Evolutionary conservation across 2,888 invertebrate species (phyloP).

Genomic region (Pyrrhia umbra): DNA sequence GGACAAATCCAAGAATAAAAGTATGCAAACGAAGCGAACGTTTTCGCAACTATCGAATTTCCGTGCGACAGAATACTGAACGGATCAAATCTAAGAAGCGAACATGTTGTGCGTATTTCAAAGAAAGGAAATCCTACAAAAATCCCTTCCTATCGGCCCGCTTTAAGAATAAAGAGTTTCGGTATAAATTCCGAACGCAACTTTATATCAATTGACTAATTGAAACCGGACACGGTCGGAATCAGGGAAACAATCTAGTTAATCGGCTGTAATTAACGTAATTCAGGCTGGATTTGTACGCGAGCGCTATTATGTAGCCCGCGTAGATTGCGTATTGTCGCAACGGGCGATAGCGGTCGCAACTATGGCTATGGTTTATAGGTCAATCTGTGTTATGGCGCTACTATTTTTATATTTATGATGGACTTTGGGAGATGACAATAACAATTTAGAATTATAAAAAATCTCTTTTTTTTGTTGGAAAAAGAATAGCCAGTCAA

Average conservation of each 20-base stretch:
- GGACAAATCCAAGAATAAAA: neutral
- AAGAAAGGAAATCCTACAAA: slow-evolving; percentile 20
- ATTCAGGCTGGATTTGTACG: slow-evolving; percentile 45
- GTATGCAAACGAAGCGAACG: neutral
- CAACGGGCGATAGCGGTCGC: neutral
- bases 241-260: slow-evolving; percentile 58
- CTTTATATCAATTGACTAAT: slow-evolving; percentile 54
- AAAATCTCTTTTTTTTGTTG: no score
- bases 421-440: slow-evolving; percentile 14
- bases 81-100: slow-evolving; percentile 1
- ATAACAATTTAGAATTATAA: neutral
- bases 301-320: slow-evolving; percentile 25
- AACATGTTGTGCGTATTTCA: slow-evolving; percentile 19
- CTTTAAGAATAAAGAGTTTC: slow-evolving; percentile 11
- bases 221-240: slow-evolving; percentile 50
- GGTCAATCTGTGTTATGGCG: slow-evolving; percentile 31
- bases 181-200: slow-evolving; percentile 23
- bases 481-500: no score
- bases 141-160: neutral
- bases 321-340: slow-evolving; percentile 41
- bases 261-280: slow-evolving; percentile 57
- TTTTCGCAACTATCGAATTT: neutral
- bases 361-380: slow-evolving; percentile 21
- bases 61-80: slow-evolving; percentile 1
- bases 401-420: neutral